A percentile compares a stretch with the other conserved stretches of the same genome.
Evolutionary conservation across 2,888 invertebrate genomes (phyloP).

Genomic region (Ischnura elegans): DNA sequence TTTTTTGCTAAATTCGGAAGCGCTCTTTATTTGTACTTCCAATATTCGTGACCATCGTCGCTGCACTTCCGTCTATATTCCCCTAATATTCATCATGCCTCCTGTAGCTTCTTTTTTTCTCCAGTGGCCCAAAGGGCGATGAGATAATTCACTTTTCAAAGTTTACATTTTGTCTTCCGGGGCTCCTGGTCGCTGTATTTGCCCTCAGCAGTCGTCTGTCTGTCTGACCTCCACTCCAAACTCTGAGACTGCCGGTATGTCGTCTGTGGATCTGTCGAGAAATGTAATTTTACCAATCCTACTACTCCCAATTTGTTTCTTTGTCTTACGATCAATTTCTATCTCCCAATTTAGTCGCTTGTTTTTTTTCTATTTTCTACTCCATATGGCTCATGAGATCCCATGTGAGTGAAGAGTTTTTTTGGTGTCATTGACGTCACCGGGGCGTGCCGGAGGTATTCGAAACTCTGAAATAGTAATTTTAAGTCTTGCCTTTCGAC

Average conservation of each 20-base stretch:
- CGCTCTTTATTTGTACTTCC: neutral
- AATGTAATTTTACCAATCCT: conserved; percentile 17
- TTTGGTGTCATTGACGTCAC: neutral
- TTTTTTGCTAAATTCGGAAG: neutral
- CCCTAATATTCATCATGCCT: neutral
- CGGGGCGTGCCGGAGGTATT: neutral
- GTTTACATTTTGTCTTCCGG: conserved; percentile 22
- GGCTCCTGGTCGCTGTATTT: conserved; percentile 3
- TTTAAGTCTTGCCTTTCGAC: conserved; percentile 10
- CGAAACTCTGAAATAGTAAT: neutral
- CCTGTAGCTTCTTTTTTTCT: neutral
- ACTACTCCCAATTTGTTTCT: neutral
- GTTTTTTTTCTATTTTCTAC: neutral
- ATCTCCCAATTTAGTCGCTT: neutral
- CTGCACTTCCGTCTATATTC: neutral
- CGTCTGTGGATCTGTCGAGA: conserved; percentile 9
- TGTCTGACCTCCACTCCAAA: neutral
- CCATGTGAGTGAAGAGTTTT: neutral
- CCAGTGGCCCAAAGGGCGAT: neutral
- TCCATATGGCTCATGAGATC: neutral
- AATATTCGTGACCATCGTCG: conserved; percentile 2
- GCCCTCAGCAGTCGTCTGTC: neutral
- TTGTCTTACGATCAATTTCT: conserved; percentile 27
- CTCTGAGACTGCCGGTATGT: neutral
- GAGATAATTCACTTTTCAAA: conserved; percentile 31